Evolutionary conservation across 2,113 vertebrate species (phyloP), one percentile per base, ranked within the genome.

Genomic region (Ursus arctos): DNA sequence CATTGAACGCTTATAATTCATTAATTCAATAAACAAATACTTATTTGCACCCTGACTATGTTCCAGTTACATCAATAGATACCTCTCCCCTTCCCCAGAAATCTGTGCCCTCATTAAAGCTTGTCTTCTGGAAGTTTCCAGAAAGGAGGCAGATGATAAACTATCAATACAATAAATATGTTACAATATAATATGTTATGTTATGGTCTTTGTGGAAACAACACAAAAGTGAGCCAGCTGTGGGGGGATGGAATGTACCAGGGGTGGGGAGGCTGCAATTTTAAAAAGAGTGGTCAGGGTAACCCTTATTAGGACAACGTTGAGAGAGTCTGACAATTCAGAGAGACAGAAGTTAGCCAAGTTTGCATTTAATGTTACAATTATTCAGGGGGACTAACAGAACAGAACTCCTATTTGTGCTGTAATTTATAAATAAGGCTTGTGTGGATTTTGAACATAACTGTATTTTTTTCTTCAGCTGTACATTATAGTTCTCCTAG

Each of bases 341-440:
- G 61, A 69, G 6, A 14, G 16, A 28, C 40, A 43, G 24, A 21
- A 26, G 19, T 16, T 4, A 80, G 65, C n/a, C 18, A 40, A 43
- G 47, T 47, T 12, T 28, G 5, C 47, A 10, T 11, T 53, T n/a
- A 57, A 49, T 14, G 4, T 21, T 65, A 33, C 26, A 33, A 26
- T 19, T 40, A 2, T 43, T 72, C 33, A 65, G 31, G 33, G 65
- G 18, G 22, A 65, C 61, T 65, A 79, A 91, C 9, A 2, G 84
- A 96, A 98, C 96, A 84, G 88, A 94, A 74, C 74, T 86, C 53
- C 57, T 72, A 61, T 95, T 92, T 96, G 74, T 16, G 72, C 82
- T 72, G 24, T 40, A 79, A 93, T 91, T 74, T 84, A 88, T 84
- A 77, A 95, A 93, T 88, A 89, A 65, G 36, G 10, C n/a, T 53